Evolutionary conservation across 2,888 invertebrate genomes (phyloP).

Genomic region (Aspidiotus rigidus): DNA sequence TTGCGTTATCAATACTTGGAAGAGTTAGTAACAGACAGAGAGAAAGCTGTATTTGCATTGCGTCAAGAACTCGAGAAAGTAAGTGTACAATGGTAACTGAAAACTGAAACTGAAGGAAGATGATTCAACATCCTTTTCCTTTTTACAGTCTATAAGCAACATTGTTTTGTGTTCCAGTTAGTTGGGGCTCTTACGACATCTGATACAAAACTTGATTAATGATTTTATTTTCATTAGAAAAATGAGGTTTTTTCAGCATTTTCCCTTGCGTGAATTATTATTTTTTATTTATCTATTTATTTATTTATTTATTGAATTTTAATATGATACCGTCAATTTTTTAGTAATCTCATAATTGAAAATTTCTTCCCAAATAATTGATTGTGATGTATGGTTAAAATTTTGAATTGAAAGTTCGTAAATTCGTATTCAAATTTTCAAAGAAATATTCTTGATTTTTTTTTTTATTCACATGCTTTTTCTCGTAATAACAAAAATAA

Average conservation of each 20-base stretch:
- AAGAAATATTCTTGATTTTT: no score
- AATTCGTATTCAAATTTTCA: background rate
- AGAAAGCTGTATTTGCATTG: conserved; percentile 79
- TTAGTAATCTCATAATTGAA: background rate
- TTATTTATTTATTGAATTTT: no score
- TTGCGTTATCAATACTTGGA: conserved; percentile 93
- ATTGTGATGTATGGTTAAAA: background rate
- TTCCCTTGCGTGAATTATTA: no score
- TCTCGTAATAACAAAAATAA: background rate
- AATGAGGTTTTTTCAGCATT: no score
- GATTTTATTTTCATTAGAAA: no score
- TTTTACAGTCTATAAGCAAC: background rate
- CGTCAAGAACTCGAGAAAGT: conserved; percentile 86
- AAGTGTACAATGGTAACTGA: conserved; percentile 38
- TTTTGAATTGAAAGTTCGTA: background rate
- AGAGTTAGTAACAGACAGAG: conserved; percentile 85
- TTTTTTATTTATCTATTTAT: no score
- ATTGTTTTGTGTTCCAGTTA: conserved; percentile 1
- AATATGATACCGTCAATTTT: no score
- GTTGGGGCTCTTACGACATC: background rate
- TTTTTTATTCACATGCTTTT: background rate
- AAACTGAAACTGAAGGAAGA: no score
- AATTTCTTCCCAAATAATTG: background rate
- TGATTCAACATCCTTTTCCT: background rate
- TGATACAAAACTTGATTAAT: background rate